Evolutionary conservation across 2,113 vertebrate genomes (phyloP).

Genomic region (Columbina picui): DNA sequence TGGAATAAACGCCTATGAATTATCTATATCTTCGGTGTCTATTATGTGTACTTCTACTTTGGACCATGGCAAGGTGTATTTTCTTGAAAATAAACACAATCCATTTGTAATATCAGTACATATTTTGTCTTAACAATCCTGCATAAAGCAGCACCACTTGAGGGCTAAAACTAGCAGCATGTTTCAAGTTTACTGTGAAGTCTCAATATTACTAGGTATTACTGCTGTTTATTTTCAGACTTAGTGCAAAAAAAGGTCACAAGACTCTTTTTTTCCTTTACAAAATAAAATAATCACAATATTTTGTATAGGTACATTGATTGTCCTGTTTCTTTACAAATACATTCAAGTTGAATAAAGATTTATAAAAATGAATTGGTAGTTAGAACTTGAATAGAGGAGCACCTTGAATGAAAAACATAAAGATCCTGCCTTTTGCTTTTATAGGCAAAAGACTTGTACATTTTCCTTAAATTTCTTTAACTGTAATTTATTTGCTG

Average conservation of each 20-base stretch:
- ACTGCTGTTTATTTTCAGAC: not conserved
- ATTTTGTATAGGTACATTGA: not conserved
- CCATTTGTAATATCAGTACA: not conserved
- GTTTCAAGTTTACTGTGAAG: not conserved
- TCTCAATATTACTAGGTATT: not conserved
- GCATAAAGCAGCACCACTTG: not conserved
- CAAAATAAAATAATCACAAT: not conserved
- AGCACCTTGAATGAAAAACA: not conserved
- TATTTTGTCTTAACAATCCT: not conserved
- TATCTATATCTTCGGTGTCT: not conserved
- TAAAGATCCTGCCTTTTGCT: not conserved
- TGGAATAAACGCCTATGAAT: not conserved
- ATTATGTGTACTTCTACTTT: not conserved
- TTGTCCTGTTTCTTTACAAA: not conserved
- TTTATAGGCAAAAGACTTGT: not conserved
- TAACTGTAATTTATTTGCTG: not conserved
- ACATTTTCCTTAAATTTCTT: not conserved
- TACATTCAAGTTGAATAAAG: not conserved
- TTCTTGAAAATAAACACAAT: not conserved
- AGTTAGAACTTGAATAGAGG: not conserved
- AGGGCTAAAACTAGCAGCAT: not conserved
- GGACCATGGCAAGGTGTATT: not conserved
- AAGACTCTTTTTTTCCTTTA: not conserved
- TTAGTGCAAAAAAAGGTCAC: not conserved
- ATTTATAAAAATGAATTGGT: not conserved